phyloP scores from a whole-genome alignment of 2,888 invertebrate species.

The Cistogaster globosa region DNA sequence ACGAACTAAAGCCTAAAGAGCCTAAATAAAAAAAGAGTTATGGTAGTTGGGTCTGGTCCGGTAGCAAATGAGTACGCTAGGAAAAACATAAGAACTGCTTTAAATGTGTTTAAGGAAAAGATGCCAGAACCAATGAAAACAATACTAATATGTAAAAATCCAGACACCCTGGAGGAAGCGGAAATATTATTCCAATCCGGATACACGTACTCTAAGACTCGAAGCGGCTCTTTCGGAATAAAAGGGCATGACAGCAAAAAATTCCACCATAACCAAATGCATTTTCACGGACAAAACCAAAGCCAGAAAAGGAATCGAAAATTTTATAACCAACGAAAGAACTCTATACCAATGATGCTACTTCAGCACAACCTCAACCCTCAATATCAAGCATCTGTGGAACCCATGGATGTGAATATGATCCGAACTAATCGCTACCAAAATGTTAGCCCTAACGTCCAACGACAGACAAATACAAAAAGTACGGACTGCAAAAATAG shows the following conservation, averaged over 20 bases:
- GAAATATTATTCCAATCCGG: constrained; percentile 4
- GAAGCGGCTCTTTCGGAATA: not conserved
- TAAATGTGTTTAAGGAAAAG: not conserved
- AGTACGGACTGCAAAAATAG: not conserved
- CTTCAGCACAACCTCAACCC: not conserved
- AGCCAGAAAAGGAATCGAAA: not conserved
- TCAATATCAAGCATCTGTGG: not conserved
- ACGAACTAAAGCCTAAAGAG: not conserved
- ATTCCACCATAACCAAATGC: not conserved
- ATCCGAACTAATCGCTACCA: not conserved
- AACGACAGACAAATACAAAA: not conserved
- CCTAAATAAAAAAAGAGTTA: not conserved
- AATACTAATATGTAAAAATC: not conserved
- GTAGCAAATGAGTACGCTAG: not conserved
- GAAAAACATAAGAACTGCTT: not conserved
- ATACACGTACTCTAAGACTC: not conserved
- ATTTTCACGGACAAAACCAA: not conserved
- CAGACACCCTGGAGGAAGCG: not conserved
- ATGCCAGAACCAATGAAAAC: constrained; percentile 20
- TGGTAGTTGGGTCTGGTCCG: not conserved
- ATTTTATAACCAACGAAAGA: not conserved
- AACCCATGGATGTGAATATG: constrained; percentile 21
- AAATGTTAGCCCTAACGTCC: not conserved
- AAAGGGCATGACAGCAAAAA: not conserved
- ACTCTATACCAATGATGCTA: not conserved